Evolutionary conservation across 1,140 invertebrate species (phyloP).

Genomic region (Lepidurus arcticus): DNA sequence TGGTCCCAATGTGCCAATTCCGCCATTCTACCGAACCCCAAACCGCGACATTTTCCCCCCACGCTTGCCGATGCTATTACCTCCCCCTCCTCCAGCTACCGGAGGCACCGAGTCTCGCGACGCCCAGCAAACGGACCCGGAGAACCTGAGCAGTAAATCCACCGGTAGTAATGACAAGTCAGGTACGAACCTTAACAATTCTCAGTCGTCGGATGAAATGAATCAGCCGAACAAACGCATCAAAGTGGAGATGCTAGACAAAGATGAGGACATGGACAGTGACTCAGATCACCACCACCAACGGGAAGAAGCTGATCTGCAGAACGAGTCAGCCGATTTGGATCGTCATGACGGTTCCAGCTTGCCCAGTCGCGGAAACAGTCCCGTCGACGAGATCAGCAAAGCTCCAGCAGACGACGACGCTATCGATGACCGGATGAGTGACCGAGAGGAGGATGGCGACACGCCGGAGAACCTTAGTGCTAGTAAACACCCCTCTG

Average conservation of each 20-base stretch:
- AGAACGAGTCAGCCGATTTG: constrained; percentile 43
- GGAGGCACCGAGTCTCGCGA: constrained; percentile 45
- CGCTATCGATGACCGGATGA: constrained; percentile 34
- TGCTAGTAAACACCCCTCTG: constrained; percentile 48
- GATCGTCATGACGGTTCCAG: constrained; percentile 52
- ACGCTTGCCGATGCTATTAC: constrained; percentile 6
- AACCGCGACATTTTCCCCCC: constrained; percentile 39
- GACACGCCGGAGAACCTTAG: constrained; percentile 76
- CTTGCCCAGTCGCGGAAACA: constrained; percentile 39
- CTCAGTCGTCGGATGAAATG: constrained; percentile 30
- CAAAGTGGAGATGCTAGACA: constrained; percentile 38
- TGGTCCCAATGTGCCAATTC: constrained; percentile 45
- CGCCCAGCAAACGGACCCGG: constrained; percentile 35
- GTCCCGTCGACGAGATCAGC: constrained; percentile 41
- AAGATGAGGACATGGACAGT: constrained; percentile 39
- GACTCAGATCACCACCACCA: constrained; percentile 34
- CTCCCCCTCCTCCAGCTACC: background rate
- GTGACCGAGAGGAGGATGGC: constrained; percentile 33
- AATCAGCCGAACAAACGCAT: constrained; percentile 40
- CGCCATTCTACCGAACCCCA: constrained; percentile 52
- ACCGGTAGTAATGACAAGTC: constrained; percentile 22
- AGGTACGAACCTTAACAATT: constrained; percentile 34
- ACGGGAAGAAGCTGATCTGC: constrained; percentile 20
- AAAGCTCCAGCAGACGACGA: constrained; percentile 49
- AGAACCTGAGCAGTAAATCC: constrained; percentile 37